phyloP scores from a whole-genome alignment of 2,888 invertebrate genomes.

The Rotaria magnacalcarata region DNA sequence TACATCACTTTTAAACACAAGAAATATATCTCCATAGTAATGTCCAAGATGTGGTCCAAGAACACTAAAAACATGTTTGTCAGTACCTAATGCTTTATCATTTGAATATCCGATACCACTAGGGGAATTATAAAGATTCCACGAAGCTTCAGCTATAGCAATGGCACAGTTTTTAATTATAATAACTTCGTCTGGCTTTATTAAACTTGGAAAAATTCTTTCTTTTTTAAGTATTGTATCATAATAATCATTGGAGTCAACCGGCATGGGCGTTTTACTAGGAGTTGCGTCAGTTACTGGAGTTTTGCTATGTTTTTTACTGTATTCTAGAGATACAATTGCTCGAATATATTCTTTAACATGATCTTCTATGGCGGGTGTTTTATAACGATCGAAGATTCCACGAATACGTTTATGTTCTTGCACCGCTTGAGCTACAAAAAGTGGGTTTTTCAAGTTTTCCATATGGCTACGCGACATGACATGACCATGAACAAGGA shows the following conservation, averaged over 20 bases:
- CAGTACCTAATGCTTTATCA: neutral
- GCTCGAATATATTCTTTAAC: neutral
- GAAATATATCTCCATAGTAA: slow-evolving; percentile 15
- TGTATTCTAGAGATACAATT: neutral
- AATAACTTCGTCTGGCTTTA: neutral
- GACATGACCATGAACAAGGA: slow-evolving; percentile 32
- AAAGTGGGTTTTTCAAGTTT: neutral
- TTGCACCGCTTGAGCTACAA: slow-evolving; percentile 15
- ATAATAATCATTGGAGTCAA: neutral
- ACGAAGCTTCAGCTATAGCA: neutral
- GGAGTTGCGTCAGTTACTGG: fast-evolving
- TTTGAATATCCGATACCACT: neutral
- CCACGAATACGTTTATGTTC: slow-evolving; percentile 1
- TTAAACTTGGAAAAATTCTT: neutral
- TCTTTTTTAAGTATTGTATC: neutral
- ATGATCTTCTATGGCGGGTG: too few species aligned
- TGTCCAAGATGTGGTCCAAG: slow-evolving; percentile 19
- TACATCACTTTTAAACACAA: neutral
- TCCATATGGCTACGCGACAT: slow-evolving; percentile 13
- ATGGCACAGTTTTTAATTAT: neutral
- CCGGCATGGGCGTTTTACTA: neutral
- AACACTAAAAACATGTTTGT: slow-evolving; percentile 23
- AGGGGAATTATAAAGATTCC: neutral
- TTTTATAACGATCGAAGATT: neutral
- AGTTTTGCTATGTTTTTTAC: neutral